These are phyloP conservation scores for Paracentrotus lividus DNA, from an alignment of 53 echinoderm and acorn worm species.

Conservation along the genomic window DNA sequence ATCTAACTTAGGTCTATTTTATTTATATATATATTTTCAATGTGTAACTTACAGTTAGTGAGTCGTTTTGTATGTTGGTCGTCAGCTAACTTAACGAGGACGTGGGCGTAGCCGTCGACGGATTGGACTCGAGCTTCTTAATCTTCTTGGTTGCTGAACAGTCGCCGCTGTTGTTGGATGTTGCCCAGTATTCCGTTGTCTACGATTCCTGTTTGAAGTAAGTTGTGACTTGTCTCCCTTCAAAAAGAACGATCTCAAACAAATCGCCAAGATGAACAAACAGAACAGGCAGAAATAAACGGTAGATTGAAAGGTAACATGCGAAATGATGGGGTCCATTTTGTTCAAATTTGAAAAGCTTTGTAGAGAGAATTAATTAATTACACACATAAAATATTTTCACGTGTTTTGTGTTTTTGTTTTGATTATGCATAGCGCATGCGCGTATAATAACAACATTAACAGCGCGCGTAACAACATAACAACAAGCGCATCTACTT, in stretches of 20 bases:
- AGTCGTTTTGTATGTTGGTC: too few relatives aligned
- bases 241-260: background rate
- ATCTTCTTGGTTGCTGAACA: too few relatives aligned
- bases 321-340: background rate
- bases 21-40: too few relatives aligned
- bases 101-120: background rate
- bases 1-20: too few relatives aligned
- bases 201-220: slow-evolving; percentile 21
- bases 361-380: too few relatives aligned
- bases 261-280: background rate
- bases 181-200: background rate
- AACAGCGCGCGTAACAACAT: too few relatives aligned
- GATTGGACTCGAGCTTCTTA: background rate
- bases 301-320: background rate
- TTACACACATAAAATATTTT: too few relatives aligned
- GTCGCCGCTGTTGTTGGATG: background rate
- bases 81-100: too few relatives aligned
- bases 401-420: too few relatives aligned
- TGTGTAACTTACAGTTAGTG: too few relatives aligned
- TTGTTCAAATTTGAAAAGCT: too few relatives aligned
- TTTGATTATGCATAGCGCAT: background rate
- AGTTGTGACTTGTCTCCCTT: background rate
- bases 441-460: background rate
- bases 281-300: slow-evolving; percentile 19
- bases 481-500: too few relatives aligned